Conservation (phyloP, 2,797 vertebrate genomes). For the Cyclopterus lumpus region DNA sequence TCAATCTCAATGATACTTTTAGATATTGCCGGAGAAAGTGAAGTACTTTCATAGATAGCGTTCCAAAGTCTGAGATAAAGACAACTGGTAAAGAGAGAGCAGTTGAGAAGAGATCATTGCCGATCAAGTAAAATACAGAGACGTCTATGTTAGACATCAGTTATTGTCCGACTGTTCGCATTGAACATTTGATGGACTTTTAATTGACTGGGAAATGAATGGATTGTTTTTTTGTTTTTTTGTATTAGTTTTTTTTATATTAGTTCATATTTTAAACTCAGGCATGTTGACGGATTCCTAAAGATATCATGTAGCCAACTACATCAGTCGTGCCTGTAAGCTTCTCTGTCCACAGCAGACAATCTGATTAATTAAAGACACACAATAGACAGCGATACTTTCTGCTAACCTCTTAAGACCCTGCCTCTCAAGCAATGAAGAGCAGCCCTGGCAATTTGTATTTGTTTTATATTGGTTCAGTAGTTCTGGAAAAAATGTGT, state of each 20-base stretch:
- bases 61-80: slow-evolving; percentile 45
- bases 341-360: slow-evolving; percentile 52
- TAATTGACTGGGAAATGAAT: slow-evolving; percentile 41
- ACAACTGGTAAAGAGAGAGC: slow-evolving; percentile 29
- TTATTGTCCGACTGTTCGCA: slow-evolving; percentile 2
- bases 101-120: slow-evolving; percentile 23
- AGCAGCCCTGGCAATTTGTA: slow-evolving; percentile 67
- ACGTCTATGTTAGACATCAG: slow-evolving; percentile 19
- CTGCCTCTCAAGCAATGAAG: slow-evolving; percentile 49
- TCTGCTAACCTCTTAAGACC: slow-evolving; percentile 54
- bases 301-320: slow-evolving; percentile 31
- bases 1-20: slow-evolving; percentile 55
- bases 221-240: too few relatives aligned
- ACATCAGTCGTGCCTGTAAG: slow-evolving; percentile 40
- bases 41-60: slow-evolving; percentile 39
- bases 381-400: slow-evolving; percentile 52
- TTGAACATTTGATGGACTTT: slow-evolving; percentile 30
- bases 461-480: slow-evolving; percentile 75
- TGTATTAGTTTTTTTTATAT: slow-evolving; percentile 38
- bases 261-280: slow-evolving; percentile 37
- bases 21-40: slow-evolving; percentile 42
- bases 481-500: slow-evolving; percentile 73
- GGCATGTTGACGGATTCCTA: slow-evolving; percentile 36
- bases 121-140: slow-evolving; percentile 12
- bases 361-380: slow-evolving; percentile 61